Conservation (phyloP, 2,797 vertebrate species). For the Allenopithecus nigroviridis region DNA sequence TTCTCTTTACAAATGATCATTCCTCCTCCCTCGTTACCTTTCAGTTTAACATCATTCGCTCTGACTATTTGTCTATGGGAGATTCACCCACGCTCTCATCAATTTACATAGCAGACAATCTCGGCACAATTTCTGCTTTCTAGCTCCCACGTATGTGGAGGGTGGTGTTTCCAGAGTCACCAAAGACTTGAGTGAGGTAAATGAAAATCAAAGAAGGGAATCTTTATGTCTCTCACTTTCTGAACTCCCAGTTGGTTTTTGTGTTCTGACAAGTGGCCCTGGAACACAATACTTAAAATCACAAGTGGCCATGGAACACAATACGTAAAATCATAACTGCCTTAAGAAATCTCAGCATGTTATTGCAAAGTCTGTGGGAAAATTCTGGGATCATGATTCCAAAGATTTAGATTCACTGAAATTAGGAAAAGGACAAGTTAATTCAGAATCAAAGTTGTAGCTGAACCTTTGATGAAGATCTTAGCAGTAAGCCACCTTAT, state of each 20-base stretch:
- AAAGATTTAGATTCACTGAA: neutral
- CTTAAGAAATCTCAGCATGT: neutral
- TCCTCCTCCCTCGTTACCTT: conserved; percentile 51
- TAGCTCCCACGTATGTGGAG: neutral
- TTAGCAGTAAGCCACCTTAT: neutral
- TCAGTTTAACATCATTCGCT: conserved; percentile 57
- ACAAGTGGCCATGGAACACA: neutral
- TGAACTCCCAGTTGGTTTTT: neutral
- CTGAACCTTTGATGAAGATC: neutral
- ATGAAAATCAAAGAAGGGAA: conserved; percentile 6
- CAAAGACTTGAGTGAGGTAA: neutral
- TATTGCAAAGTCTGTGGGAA: neutral
- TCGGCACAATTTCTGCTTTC: neutral
- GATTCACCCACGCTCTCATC: neutral
- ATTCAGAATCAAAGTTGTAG: neutral
- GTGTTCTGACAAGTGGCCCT: neutral
- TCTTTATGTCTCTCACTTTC: neutral
- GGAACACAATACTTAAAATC: neutral
- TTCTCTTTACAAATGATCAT: conserved; percentile 70
- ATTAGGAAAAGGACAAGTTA: neutral
- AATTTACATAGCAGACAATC: conserved; percentile 59
- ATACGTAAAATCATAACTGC: neutral
- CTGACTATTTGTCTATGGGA: conserved; percentile 59
- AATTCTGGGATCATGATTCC: neutral
- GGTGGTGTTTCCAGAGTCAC: neutral